Base-by-base conservation (phyloP, 2,113 vertebrate species). In the Eudyptes chrysolophus region DNA sequence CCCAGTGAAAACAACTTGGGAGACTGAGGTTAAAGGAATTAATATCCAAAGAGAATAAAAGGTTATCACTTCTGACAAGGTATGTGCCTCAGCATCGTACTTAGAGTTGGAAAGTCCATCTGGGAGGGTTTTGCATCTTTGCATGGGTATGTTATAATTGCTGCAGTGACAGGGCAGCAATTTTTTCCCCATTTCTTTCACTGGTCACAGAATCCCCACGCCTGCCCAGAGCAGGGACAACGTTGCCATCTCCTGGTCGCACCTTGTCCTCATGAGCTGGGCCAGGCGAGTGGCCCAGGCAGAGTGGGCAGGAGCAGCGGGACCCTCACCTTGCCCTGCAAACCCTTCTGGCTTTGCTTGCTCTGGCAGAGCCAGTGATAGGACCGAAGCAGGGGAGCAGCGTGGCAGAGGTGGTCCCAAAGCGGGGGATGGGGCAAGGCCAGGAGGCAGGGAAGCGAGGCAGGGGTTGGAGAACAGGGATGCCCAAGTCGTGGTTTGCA, bases 91-190 rank as follows among this genome's bases (percentile, higher is more conserved):
- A n/a, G 51, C 49, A 55, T 18, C 3, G 2, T 29, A 6, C 8
- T 10, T 2, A 1, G 49, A 69, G n/a, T 64, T 60, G 38, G 58
- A 49, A 24, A 80, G 57, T 46, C 61, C 54, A 42, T 18, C 46
- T 16, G 52, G 48, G 58, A 68, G 11, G 6, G 13, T 1, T 42
- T 26, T 29, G 13, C 30, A 13, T 11, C 30, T 51, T 29, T 38
- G 40, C 20, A 4, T 48, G 34, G 60, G 38, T 19, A 0, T 0
- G 0, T 24, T 30, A 4, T 0, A 24, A 64, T 2, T 6, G 1
- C 58, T 26, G 38, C 0, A 0, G 17, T 36, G 30, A 16, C 36
- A 26, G 49, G 44, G 12, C n/a, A 42, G 15, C 14, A 4, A 9
- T n/a, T 75, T n/a, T 32, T 6, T 30, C 38, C 34, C 27, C 2